Evolutionary conservation across 1,140 invertebrate genomes (phyloP), one percentile per base, ranked within the genome.

Genomic region (Atta texana): DNA sequence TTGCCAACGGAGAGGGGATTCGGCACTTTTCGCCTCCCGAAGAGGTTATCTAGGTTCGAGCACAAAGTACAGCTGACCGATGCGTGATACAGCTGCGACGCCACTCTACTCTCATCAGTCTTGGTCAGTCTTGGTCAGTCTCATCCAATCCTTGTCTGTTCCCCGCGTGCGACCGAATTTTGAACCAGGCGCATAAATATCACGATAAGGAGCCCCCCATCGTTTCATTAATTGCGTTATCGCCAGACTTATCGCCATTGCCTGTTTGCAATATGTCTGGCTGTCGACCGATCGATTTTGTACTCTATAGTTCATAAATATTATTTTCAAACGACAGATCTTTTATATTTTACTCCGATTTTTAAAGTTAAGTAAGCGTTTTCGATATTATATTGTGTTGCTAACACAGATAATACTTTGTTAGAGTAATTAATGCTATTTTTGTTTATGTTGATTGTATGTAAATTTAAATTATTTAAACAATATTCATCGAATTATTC

Each of bases 1-100:
- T 34, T 18, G 34, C 59, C 31, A 53, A 18, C 16, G 53, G 10
- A 81, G 69, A 55, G 31, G 89, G 86, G 76, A 31, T 0, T 31
- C 14, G 18, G 2, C 39, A 44, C 39, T 44, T 39, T 74, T n/a
- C 18, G 53, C 53, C 44, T 18, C 39, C 8, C 18, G 39, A 44
- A 74, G 53, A 94, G 94, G 94, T 95, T 95, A 95, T 95, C 94
- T 80, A 57, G 77, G 92, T 92, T 93, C 91, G 88, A 77, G 94
- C 91, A 87, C 92, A 94, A 94, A 94, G 94, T 94, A 93, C 94
- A 93, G 91, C 91, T 93, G 92, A 94, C 92, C 39, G 74, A 88
- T 91, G 91, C 92, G 91, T 92, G 93, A 88, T 91, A 81, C 74
- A 86, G 34, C 18, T 72, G 78, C 80, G 80, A 86, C 85, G 64